These are phyloP conservation scores for Elephantulus edwardii DNA, from an alignment of 2,113 vertebrate genomes.

Conservation along the genomic window DNA sequence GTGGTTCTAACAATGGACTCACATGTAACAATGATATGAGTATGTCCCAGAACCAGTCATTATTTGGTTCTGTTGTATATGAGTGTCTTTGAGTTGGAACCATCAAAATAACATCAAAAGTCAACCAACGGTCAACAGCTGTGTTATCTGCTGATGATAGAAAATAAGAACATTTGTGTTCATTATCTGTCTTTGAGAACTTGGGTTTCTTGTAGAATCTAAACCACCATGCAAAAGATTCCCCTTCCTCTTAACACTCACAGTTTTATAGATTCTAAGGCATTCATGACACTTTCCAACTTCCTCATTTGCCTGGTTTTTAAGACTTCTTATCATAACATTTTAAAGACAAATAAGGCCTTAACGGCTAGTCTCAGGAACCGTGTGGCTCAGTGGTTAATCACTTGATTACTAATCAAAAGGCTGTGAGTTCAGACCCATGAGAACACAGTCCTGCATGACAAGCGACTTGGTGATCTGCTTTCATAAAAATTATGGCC, in stretches of 20 bases:
- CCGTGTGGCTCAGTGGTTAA: not conserved
- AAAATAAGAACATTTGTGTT: not conserved
- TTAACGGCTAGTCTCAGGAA: not conserved
- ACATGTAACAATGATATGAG: not conserved
- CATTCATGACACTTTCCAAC: not conserved
- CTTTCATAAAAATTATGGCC: not conserved
- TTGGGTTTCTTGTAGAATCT: not conserved
- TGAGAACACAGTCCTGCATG: too few species aligned
- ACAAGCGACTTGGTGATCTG: not conserved
- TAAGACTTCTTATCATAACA: slow-evolving; percentile 16
- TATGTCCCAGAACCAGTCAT: not conserved
- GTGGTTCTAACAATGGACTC: not conserved
- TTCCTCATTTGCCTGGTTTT: not conserved
- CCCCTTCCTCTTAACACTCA: not conserved
- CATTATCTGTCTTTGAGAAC: not conserved
- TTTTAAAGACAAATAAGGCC: not conserved
- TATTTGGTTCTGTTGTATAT: not conserved
- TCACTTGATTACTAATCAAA: not conserved
- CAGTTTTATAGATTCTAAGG: not conserved
- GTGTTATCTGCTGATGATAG: not conserved
- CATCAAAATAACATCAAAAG: not conserved
- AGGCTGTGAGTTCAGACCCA: not conserved
- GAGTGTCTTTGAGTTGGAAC: not conserved
- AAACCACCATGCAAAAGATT: not conserved
- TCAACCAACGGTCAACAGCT: not conserved